These are phyloP conservation scores for Hydrochoerus hydrochaeris DNA, from an alignment of 2,113 vertebrate species.

Conservation along the genomic window DNA sequence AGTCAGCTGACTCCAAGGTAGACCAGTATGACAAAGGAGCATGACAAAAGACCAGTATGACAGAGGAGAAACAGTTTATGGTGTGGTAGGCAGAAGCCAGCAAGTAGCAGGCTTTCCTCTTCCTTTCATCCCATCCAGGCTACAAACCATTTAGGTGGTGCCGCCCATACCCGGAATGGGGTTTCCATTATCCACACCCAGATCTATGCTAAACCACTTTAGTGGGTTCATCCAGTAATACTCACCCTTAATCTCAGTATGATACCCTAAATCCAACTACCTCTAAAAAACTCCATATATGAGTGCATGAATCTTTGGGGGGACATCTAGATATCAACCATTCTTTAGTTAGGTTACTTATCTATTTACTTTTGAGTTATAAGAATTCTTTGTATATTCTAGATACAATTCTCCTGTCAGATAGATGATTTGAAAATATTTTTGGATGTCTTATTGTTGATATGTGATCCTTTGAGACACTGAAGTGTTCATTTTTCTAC, in stretches of 20 bases:
- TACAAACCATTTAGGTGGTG: too few relatives aligned
- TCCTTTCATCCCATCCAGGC: not conserved
- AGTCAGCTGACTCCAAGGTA: too few relatives aligned
- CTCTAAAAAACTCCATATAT: not conserved
- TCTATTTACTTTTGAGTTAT: not conserved
- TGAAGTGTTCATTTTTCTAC: not conserved
- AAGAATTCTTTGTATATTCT: not conserved
- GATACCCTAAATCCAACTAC: not conserved
- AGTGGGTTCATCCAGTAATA: too few relatives aligned
- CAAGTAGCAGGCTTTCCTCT: not conserved
- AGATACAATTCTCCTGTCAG: not conserved
- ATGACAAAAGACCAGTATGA: too few relatives aligned
- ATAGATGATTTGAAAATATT: not conserved
- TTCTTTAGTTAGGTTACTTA: not conserved
- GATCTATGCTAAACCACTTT: too few relatives aligned
- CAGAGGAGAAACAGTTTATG: not conserved
- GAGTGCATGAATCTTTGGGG: not conserved
- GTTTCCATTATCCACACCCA: too few relatives aligned
- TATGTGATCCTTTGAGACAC: not conserved
- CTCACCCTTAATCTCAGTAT: too few relatives aligned
- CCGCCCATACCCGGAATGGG: too few relatives aligned
- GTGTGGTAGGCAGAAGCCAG: not conserved
- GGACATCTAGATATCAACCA: not conserved
- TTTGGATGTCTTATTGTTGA: not conserved
- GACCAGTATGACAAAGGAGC: too few relatives aligned